Base-by-base conservation (phyloP, 2,888 invertebrate species). In the Orthonychiurus folsomi region DNA sequence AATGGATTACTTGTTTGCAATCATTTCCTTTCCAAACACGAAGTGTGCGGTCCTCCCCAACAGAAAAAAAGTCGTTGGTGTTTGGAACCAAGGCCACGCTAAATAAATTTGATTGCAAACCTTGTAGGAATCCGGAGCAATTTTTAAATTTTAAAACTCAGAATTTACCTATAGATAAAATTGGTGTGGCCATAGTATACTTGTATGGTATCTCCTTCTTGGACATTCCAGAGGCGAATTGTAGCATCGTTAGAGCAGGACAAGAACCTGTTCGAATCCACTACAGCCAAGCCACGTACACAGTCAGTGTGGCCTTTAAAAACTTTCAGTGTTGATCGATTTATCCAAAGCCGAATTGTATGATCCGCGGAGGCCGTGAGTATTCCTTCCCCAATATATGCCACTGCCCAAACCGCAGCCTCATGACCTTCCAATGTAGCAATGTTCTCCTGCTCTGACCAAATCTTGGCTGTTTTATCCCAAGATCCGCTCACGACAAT, bases 291-390 rank as follows among this genome's bases (percentile, higher is more conserved):
- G 25, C 84, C 87, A 75, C 97, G 81, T 0, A 97, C 92, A 79
- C 94, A 94, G 75, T 97, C 97, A 1, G 85, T 87, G 76, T 97
- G 97, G 3, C 94, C 93, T 82, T 76, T 53, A 77, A 74, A 71
- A 2, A 60, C 56, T 25, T 50, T 63, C 61, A 86, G 77, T 71
- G 85, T 81, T 65, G 82, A 82, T 2, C 89, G 91, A 72, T 84
- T 80, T 60, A 80, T 83, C 94, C 94, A 96, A 26, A 93, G 77
- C 71, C 86, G 86, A 61, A 97, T 88, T 12, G 85, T 85, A 78
- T 90, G 92, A 78, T 99, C 97, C 20, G 96, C 97, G 0, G 92
- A 91, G 0, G 88, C 96, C n/a, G n/a, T n/a, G n/a, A n/a, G n/a
- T 9, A 20, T 20, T 50, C 15, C n/a, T 50, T 76, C 76, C 2